Base-by-base conservation (phyloP, 2,797 vertebrate species). In the Pteropus rufus region DNA sequence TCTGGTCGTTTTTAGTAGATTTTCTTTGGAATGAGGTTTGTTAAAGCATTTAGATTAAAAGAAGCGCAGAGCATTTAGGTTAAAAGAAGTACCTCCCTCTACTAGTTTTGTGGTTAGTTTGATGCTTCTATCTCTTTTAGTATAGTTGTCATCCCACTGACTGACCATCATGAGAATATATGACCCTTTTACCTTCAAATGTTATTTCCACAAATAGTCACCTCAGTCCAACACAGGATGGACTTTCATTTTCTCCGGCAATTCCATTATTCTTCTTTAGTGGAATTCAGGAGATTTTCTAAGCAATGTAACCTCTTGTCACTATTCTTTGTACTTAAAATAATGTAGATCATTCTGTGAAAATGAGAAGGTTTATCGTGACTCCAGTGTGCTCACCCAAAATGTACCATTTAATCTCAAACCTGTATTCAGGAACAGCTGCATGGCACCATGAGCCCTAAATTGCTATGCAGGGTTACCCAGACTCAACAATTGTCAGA, bases 321-420 rank as follows among this genome's bases (percentile, higher is more conserved):
- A 7, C 31, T 82, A 7, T 76, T 76, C 87, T 97, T 98, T 92
- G 60, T 96, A 81, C 85, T 94, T 96, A 96, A 98, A 97, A 77
- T 97, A 97, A 89, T 93, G 16, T 4, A 9, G 93, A 83, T 86
- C 41, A 29, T 56, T 97, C 86, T 93, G 62, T 97, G 96, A 97
- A 98, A 98, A 96, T 69, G 92, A 94, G 89, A 95, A 92, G 94
- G 64, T 70, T 92, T 88, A 49, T 77, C 90, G 95, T 72, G 95
- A 97, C 98, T 98, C 97, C 98, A 89, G n/a, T 49, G 92, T 73
- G 95, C 93, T 96, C 94, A 56, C 93, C 72, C 95, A 91, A 91
- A 95, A 58, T 88, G 36, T 41, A 19, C 54, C 64, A 36, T 97
- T 98, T 98, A 97, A 98, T 97, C 84, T 85, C 76, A 97, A 77